These are phyloP conservation scores for Urosaurus nigricauda DNA, from an alignment of 2,797 vertebrate species.

Conservation along the genomic window DNA sequence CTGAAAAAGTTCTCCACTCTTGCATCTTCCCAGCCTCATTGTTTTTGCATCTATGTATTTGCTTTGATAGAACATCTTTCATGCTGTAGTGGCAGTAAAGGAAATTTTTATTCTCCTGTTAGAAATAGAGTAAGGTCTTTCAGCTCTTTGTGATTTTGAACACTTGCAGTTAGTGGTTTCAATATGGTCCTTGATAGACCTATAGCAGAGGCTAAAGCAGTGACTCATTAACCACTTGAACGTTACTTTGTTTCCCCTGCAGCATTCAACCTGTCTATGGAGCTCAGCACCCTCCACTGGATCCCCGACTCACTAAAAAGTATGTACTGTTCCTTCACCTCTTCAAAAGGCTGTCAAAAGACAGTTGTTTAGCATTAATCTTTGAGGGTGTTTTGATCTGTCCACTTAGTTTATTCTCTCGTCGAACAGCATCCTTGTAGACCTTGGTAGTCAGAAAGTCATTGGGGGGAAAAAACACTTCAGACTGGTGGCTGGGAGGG, in stretches of 20 bases:
- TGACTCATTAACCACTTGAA: slow-evolving; percentile 18
- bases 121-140: slow-evolving; percentile 44
- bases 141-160: slow-evolving; percentile 40
- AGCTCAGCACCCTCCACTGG: slow-evolving; percentile 96
- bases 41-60: not conserved
- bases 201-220: not conserved
- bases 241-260: slow-evolving; percentile 45
- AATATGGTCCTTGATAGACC: not conserved
- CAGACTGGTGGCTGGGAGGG: not conserved
- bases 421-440: slow-evolving; percentile 19
- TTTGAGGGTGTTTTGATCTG: not conserved
- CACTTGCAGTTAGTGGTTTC: slow-evolving; percentile 23
- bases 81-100: slow-evolving; percentile 9
- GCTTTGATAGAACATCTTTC: not conserved
- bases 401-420: slow-evolving; percentile 7
- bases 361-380: not conserved
- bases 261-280: slow-evolving; percentile 97
- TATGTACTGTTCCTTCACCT: slow-evolving; percentile 78
- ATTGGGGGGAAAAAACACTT: not conserved
- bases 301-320: slow-evolving; percentile 90
- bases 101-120: slow-evolving; percentile 31
- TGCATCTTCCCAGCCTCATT: not conserved
- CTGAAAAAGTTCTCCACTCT: not conserved
- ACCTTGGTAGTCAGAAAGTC: not conserved
- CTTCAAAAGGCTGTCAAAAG: not conserved